Evolutionary conservation across 2,797 vertebrate genomes (phyloP).

Genomic region (Ctenosaura bakeri): DNA sequence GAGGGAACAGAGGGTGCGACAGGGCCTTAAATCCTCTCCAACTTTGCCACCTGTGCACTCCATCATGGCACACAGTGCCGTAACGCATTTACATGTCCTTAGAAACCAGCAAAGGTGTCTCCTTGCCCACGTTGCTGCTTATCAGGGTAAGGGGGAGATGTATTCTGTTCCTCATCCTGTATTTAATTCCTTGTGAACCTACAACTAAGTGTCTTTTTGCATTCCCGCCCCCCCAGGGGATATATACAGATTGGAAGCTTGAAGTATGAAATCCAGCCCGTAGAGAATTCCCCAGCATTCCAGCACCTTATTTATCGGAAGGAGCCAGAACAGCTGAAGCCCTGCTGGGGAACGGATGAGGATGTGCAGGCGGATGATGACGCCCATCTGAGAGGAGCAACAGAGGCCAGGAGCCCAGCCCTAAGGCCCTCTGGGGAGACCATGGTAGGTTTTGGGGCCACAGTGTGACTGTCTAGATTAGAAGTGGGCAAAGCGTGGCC

Average conservation of each 20-base stretch:
- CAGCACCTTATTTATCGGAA: slow-evolving; percentile 21
- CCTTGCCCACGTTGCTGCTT: no score
- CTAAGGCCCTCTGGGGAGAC: accelerated
- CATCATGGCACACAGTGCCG: no score
- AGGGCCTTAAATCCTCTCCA: no score
- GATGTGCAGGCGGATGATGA: no score
- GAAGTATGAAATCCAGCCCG: slow-evolving; percentile 24
- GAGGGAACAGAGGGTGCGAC: no score
- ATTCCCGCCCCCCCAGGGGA: neutral
- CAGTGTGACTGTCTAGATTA: neutral
- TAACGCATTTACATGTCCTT: no score
- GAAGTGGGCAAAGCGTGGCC: no score
- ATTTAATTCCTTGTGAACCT: neutral
- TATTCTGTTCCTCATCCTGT: neutral
- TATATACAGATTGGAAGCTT: neutral
- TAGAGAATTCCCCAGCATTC: neutral
- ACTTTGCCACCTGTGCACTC: no score
- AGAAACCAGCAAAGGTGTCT: no score
- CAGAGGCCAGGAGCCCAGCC: accelerated
- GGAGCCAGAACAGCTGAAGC: neutral
- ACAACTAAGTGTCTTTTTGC: neutral
- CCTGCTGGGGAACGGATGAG: neutral
- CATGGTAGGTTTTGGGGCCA: neutral
- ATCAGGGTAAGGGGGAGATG: no score
- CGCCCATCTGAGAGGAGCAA: accelerated